phyloP scores from a whole-genome alignment of 2,797 vertebrate genomes.

The Sebastes reedi region DNA sequence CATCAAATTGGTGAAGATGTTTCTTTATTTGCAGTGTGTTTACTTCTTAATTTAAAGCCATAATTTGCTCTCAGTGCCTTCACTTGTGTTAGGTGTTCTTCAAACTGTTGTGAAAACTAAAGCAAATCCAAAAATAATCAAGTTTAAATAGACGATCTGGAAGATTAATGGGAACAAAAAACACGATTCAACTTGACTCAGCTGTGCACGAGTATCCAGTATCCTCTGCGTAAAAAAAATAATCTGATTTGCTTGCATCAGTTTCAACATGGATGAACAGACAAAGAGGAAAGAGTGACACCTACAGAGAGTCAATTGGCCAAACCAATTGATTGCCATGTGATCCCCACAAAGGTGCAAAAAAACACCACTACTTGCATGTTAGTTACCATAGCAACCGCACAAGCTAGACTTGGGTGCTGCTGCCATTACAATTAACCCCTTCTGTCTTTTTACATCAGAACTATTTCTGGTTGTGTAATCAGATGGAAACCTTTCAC shows the following conservation, averaged over 20 bases:
- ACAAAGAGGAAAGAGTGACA: slow-evolving; percentile 2
- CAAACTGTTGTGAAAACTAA: not conserved
- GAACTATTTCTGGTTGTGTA: slow-evolving; percentile 62
- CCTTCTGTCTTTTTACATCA: slow-evolving; percentile 70
- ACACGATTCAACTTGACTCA: not conserved
- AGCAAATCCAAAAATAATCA: not conserved
- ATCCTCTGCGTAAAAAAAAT: not conserved
- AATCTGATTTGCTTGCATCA: not conserved
- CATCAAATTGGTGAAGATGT: not conserved
- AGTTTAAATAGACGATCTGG: not conserved
- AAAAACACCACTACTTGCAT: slow-evolving; percentile 51
- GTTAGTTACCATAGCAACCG: slow-evolving; percentile 76
- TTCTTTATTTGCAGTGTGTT: not conserved
- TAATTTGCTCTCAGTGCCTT: not conserved
- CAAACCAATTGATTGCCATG: slow-evolving; percentile 12
- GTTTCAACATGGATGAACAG: not conserved
- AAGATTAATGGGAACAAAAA: not conserved
- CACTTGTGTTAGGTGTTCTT: not conserved
- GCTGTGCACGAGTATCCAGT: not conserved
- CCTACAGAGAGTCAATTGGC: not conserved
- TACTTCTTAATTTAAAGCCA: not conserved
- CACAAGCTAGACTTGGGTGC: slow-evolving; percentile 58
- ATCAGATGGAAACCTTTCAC: slow-evolving; percentile 59
- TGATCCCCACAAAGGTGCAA: slow-evolving; percentile 22
- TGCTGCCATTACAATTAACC: slow-evolving; percentile 82